These are phyloP conservation scores for Chrysolina haemoptera DNA, from an alignment of 2,888 invertebrate species.

Conservation along the genomic window DNA sequence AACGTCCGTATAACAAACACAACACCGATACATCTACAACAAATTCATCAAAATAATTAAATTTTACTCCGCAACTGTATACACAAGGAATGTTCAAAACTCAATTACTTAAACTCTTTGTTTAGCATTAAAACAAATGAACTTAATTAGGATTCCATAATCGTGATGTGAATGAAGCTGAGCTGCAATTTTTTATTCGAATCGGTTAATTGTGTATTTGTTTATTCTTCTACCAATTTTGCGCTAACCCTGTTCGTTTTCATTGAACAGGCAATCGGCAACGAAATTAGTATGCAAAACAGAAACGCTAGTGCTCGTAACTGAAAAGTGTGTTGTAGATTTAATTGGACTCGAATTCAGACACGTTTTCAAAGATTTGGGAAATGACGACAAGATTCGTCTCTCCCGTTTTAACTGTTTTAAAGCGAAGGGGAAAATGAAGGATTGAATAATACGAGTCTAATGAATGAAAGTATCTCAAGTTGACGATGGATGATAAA, in stretches of 20 bases:
- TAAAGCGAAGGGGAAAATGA: not conserved
- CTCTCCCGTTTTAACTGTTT: not conserved
- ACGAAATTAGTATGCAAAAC: conserved; percentile 14
- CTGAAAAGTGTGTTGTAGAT: conserved; percentile 2
- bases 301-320: not conserved
- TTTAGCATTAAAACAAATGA: conserved; percentile 23
- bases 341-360: not conserved
- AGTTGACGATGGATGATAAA: too few species aligned
- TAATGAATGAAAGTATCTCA: too few species aligned
- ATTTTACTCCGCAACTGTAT: not conserved
- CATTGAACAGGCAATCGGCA: conserved; percentile 14
- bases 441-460: not conserved
- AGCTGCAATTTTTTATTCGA: conserved; percentile 7
- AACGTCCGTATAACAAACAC: too few species aligned
- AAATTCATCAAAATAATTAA: conserved; percentile 2
- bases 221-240: conserved; percentile 19
- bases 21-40: not conserved
- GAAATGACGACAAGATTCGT: not conserved
- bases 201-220: conserved; percentile 15
- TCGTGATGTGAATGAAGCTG: conserved; percentile 16
- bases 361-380: not conserved
- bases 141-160: conserved; percentile 26
- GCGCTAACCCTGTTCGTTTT: conserved; percentile 17
- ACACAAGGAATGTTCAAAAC: conserved; percentile 20
- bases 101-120: conserved; percentile 31